Percentiles rank a stretch among this genome's conserved stretches.
Conservation (phyloP, 2,888 invertebrate genomes). For the Rhabditophanes sp. region DNA sequence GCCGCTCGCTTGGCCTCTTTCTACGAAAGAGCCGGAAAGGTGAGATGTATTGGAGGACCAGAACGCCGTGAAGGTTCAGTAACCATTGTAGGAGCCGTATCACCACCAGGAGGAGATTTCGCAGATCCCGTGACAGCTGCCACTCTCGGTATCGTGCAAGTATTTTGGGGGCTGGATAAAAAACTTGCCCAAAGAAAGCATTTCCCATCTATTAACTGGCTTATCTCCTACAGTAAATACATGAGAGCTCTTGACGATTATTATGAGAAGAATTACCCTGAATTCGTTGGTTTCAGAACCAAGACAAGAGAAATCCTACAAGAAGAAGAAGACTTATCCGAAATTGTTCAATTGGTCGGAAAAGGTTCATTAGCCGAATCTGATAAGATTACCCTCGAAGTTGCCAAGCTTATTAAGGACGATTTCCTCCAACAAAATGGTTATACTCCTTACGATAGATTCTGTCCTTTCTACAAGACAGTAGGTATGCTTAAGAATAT, state of each 20-base stretch:
- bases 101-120: slow-evolving; percentile 99
- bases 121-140: slow-evolving; percentile 99
- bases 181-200: slow-evolving; percentile 69
- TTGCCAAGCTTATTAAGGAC: slow-evolving; percentile 65
- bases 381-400: slow-evolving; percentile 95
- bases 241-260: slow-evolving; percentile 93
- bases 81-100: slow-evolving; percentile 93
- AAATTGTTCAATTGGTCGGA: slow-evolving; percentile 98
- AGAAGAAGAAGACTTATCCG: slow-evolving; percentile 95
- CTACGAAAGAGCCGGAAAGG: slow-evolving; percentile 95
- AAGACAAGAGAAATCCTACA: slow-evolving; percentile 69
- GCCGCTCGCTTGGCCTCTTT: slow-evolving; percentile 94
- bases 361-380: slow-evolving; percentile 78
- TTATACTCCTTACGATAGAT: slow-evolving; percentile 57
- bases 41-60: slow-evolving; percentile 66
- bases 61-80: slow-evolving; percentile 96
- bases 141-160: slow-evolving; percentile 81
- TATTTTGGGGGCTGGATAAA: slow-evolving; percentile 44
- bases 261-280: slow-evolving; percentile 92
- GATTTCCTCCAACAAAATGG: slow-evolving; percentile 99
- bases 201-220: slow-evolving; percentile 99
- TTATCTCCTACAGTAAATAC: slow-evolving; percentile 97
- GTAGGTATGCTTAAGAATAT: slow-evolving; percentile 97
- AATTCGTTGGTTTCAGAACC: slow-evolving; percentile 88
- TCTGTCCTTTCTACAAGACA: slow-evolving; percentile 99